Conservation (phyloP, 2,113 vertebrate species). For the Coryphaenoides rupestris region DNA sequence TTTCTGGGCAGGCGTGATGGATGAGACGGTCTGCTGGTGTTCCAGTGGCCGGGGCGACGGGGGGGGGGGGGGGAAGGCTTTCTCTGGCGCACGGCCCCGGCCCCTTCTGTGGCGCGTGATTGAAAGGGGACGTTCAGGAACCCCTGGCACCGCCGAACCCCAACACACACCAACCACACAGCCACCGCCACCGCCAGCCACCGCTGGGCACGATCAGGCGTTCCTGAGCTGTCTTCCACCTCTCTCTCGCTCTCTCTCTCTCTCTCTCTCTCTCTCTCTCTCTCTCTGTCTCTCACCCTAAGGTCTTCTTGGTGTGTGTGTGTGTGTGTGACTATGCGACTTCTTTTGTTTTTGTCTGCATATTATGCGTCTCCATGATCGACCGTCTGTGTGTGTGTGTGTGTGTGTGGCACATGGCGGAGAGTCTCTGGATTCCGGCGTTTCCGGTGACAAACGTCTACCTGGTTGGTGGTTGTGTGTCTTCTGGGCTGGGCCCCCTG, state of each 20-base stretch:
- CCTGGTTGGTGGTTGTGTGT: too few relatives aligned
- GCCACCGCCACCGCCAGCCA: conserved; percentile 24
- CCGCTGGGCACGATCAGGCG: conserved; percentile 1
- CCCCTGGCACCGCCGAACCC: conserved; percentile 33
- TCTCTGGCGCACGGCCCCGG: too few relatives aligned
- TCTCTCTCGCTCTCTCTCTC: background rate
- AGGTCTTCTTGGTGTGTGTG: too few relatives aligned
- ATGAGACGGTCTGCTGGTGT: conserved; percentile 20
- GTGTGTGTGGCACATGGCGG: background rate
- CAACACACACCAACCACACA: too few relatives aligned
- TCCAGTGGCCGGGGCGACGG: too few relatives aligned
- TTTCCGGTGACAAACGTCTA: too few relatives aligned
- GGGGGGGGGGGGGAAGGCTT: too few relatives aligned
- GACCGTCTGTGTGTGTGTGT: background rate
- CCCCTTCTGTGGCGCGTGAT: conserved; percentile 22
- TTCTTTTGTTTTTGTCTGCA: too few relatives aligned
- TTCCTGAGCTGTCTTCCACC: background rate
- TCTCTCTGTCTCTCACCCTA: too few relatives aligned
- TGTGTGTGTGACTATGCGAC: too few relatives aligned
- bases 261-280: background rate
- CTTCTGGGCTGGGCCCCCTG: too few relatives aligned
- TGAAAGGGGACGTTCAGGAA: conserved; percentile 22
- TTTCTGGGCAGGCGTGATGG: conserved; percentile 26
- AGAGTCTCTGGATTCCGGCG: too few relatives aligned
- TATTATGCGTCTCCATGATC: background rate